Evolutionary conservation across 2,888 invertebrate genomes (phyloP), one percentile per base, ranked within the genome.

Genomic region (Autographa gamma): DNA sequence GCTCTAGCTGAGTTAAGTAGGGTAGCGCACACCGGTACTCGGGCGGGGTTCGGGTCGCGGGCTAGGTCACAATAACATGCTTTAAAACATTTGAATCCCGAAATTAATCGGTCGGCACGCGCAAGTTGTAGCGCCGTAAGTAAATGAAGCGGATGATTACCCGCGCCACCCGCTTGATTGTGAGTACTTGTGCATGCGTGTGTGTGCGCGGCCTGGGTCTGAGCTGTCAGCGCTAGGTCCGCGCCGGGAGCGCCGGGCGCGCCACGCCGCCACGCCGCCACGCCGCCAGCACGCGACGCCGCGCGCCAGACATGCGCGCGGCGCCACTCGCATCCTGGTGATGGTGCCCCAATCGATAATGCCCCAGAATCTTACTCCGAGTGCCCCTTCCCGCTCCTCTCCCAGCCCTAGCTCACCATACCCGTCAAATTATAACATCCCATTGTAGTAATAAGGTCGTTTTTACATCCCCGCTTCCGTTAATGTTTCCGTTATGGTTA

Each of bases 341-440:
- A 91, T 93, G 93, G 93, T 91, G 89, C 86, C 86, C 89, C 88
- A 93, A 95, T 95, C 95, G 93, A 95, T 95, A 94, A 89, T 88
- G 89, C 89, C 92, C 93, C 93, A 93, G 91, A 91, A 92, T 93
- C 92, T 89, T 87, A 83, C 88, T 86, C 86, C 88, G 86, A 88
- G 84, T 88, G 89, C 93, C 90, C 90, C 79, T 73, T 82, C 91
- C 88, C 90, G 85, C 90, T 90, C 92, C 90, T 90, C 91, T 91
- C 90, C 88, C 89, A 85, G 89, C 88, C 88, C 85, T 88, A 88
- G 86, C 88, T 88, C 88, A 86, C 89, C 90, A 91, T 87, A 87
- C 88, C 89, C 89, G 87, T 90, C 92, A 93, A 93, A 94, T 93
- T 93, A 93, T 94, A 93, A 91, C 93, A 92, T 92, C 90, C 90